phyloP scores from a whole-genome alignment of 2,888 invertebrate genomes.

The Cremastobaeus sp. region DNA sequence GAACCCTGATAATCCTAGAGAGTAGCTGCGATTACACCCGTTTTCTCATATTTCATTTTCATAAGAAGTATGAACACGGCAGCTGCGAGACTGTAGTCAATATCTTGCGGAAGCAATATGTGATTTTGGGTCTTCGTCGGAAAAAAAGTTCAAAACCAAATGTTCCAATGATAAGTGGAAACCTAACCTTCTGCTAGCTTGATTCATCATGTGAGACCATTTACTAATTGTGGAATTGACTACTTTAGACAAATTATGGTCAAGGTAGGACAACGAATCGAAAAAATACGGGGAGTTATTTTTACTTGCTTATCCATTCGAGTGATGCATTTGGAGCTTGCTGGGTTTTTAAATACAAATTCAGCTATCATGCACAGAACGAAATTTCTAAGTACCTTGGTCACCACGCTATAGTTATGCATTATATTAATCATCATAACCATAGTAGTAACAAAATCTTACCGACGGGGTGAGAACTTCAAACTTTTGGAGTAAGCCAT shows the following conservation, averaged over 20 bases:
- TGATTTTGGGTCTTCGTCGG: not conserved
- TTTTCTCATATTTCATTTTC: not conserved
- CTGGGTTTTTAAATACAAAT: not conserved
- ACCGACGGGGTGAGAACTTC: no score
- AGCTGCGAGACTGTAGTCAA: slow-evolving; percentile 1
- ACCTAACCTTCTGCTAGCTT: not conserved
- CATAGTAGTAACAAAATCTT: no score
- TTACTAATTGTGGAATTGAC: not conserved
- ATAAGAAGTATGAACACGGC: not conserved
- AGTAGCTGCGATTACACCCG: not conserved
- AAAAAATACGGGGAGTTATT: not conserved
- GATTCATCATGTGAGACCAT: not conserved
- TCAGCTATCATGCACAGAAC: not conserved
- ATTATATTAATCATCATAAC: no score
- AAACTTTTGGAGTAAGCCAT: no score
- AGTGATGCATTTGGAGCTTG: not conserved
- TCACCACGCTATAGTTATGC: no score
- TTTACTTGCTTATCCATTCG: no score
- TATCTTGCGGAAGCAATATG: not conserved
- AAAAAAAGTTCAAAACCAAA: not conserved
- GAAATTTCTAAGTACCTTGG: no score
- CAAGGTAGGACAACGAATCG: not conserved
- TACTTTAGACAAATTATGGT: not conserved
- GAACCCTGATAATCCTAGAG: not conserved
- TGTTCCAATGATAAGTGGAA: not conserved